A percentile compares a stretch with the other conserved stretches of the same genome.
Conservation (phyloP, 2,888 invertebrate genomes). For the Petrolisthes manimaculis region DNA sequence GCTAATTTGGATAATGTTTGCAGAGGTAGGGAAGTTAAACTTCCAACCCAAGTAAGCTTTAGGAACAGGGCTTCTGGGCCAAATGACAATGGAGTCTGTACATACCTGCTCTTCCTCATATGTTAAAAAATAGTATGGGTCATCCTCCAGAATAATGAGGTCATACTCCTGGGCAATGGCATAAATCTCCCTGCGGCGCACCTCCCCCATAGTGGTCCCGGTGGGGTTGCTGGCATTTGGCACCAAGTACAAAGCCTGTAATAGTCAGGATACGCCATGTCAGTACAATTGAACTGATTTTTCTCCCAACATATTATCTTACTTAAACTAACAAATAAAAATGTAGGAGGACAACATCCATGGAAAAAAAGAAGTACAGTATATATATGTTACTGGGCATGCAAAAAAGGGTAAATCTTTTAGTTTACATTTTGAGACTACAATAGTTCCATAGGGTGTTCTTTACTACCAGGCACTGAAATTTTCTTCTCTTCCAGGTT, state of each 20-base stretch:
- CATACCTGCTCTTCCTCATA: conserved; percentile 71
- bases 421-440: no score
- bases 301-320: no score
- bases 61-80: no score
- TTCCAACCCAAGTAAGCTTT: no score
- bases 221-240: conserved; percentile 76
- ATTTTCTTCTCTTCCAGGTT: background rate
- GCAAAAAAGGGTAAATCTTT: no score
- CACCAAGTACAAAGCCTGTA: conserved; percentile 50
- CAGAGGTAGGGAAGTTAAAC: no score
- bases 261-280: background rate
- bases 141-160: conserved; percentile 84
- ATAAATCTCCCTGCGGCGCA: conserved; percentile 80
- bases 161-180: conserved; percentile 75
- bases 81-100: background rate
- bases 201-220: conserved; percentile 78
- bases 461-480: no score
- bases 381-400: background rate
- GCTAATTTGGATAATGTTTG: no score
- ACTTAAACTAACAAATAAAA: no score
- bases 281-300: no score
- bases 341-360: background rate
- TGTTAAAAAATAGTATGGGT: conserved; percentile 84
- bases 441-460: no score
- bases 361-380: conserved; percentile 71